Evolutionary conservation across 2,113 vertebrate species (phyloP), one percentile per base, ranked within the genome.

Genomic region (Delphinus delphis): DNA sequence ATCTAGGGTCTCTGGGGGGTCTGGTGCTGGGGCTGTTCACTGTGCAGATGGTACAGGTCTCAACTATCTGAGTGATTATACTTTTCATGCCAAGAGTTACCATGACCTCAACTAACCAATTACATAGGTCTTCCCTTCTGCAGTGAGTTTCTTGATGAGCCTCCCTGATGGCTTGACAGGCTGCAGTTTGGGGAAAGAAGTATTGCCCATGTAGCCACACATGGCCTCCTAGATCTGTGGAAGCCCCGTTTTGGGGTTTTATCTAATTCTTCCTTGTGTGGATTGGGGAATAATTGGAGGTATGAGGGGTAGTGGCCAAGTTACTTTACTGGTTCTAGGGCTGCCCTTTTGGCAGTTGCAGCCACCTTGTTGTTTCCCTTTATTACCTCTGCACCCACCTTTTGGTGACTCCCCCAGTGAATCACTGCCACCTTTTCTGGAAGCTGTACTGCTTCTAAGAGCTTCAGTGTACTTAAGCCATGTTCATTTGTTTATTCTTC

Each of bases 81-180:
- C 31, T 79, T 53, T 53, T 23, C 50, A 79, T 23, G 47, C 76
- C 76, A 79, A 18, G 76, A n/a, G 47, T 53, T 53, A 53, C 76
- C 5, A 79, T 79, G 47, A 53, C 47, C 47, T 53, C 76, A 79
- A 8, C 47, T 53, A n/a, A n/a, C 31, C 31, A 53, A 33, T 13
- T 79, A n/a, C 47, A 0, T 20, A 23, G 10, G 47, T 5, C 76
- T n/a, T n/a, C 47, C 31, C 50, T 77, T 8, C 6, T 1, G 0
- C 1, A 0, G 10, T 79, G 76, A n/a, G 31, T 23, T 79, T 4
- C 31, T 53, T 79, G 31, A 79, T 53, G 76, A 53, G 31, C 47
- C 10, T n/a, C 31, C 5, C 9, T 79, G 76, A 53, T n/a, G 47
- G 18, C 76, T 79, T 77, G 76, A 79, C 10, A 53, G n/a, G 76